These are phyloP conservation scores for Microcebus murinus DNA, from an alignment of 2,113 vertebrate species.

Conservation along the genomic window DNA sequence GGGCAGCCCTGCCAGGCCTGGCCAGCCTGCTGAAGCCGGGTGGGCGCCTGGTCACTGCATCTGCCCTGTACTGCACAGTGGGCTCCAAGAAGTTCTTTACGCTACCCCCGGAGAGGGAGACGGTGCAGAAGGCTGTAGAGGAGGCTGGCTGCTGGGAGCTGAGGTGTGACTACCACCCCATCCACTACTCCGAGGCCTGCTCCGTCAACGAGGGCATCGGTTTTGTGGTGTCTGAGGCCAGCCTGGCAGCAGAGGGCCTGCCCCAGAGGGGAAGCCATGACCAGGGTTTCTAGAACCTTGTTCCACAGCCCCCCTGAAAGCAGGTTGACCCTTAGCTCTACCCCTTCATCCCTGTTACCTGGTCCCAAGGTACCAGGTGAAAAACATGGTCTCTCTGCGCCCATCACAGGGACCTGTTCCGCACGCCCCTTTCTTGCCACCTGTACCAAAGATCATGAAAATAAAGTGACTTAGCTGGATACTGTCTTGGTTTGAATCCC, in stretches of 20 bases:
- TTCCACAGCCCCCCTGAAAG: background rate
- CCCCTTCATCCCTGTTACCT: background rate
- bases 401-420: too few relatives aligned
- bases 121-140: background rate
- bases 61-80: background rate
- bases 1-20: background rate
- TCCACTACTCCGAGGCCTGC: background rate
- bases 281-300: background rate
- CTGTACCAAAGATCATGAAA: background rate
- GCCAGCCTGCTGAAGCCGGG: background rate
- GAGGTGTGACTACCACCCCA: background rate
- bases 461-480: background rate
- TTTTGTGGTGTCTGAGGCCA: background rate
- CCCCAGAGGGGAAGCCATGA: background rate
- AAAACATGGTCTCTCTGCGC: background rate
- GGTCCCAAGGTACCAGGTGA: background rate
- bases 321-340: too few relatives aligned
- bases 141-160: background rate
- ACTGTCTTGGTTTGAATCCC: background rate
- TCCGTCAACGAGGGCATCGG: background rate
- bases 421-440: background rate
- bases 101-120: constrained; percentile 9
- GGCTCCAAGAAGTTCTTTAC: background rate
- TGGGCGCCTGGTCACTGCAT: background rate
- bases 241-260: background rate